A percentile compares a stretch with the other conserved stretches of the same genome.
Conservation (phyloP, 1,140 invertebrate species). For the Caenorhabditis latens region DNA sequence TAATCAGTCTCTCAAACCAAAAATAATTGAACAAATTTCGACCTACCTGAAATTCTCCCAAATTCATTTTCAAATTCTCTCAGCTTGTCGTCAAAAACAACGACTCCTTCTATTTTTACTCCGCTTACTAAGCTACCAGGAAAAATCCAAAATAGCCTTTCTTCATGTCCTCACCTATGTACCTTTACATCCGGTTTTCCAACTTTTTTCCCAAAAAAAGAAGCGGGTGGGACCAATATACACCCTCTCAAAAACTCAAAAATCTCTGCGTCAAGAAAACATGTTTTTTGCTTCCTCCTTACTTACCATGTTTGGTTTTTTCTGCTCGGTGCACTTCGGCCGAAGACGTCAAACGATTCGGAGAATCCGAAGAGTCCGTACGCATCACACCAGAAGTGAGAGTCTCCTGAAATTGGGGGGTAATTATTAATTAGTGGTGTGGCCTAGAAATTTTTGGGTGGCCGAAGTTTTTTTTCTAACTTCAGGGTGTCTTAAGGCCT, state of each 20-base stretch:
- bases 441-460: not conserved
- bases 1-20: no score
- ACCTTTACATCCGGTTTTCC: not conserved
- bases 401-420: conserved; percentile 51
- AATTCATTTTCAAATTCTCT: no score
- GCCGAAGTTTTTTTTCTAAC: no score
- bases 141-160: no score
- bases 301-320: conserved; percentile 65
- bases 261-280: not conserved
- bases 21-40: no score
- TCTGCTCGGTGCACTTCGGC: conserved; percentile 61
- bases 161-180: not conserved
- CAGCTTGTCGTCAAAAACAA: no score
- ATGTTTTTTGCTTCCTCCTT: not conserved
- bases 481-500: no score
- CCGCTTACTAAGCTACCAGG: no score
- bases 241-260: not conserved
- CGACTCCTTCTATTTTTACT: no score
- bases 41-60: no score
- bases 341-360: conserved; percentile 66
- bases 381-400: conserved; percentile 68
- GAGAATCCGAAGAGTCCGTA: conserved; percentile 65
- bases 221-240: no score
- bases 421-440: not conserved
- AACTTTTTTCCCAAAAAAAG: no score